phyloP scores from a whole-genome alignment of 1,140 invertebrate species.

The Delia radicum region DNA sequence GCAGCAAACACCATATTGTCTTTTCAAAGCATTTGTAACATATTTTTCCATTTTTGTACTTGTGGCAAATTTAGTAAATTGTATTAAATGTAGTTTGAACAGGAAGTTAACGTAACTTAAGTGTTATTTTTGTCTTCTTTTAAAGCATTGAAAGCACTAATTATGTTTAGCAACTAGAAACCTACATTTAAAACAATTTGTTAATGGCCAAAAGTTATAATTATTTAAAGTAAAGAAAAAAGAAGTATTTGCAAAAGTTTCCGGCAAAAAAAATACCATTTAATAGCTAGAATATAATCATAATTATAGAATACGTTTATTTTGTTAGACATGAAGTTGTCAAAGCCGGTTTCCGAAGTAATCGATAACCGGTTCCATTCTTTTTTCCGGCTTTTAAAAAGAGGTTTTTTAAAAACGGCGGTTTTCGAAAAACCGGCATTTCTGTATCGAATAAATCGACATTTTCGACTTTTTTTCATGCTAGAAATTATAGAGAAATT shows the following conservation, averaged over 20 bases:
- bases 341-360: too few species aligned
- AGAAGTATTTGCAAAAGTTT: neutral
- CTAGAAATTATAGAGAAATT: too few species aligned
- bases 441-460: too few species aligned
- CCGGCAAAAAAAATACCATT: neutral
- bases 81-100: conserved; percentile 6
- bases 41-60: neutral
- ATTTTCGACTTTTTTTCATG: too few species aligned
- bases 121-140: neutral
- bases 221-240: neutral
- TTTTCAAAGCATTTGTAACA: conserved; percentile 3
- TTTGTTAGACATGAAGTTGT: too few species aligned
- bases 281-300: neutral
- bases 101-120: conserved; percentile 16
- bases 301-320: neutral
- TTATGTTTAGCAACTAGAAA: conserved; percentile 3
- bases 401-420: too few species aligned
- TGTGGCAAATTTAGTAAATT: neutral
- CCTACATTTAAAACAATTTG: neutral
- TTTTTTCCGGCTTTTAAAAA: too few species aligned
- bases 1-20: too few species aligned
- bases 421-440: too few species aligned
- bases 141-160: neutral
- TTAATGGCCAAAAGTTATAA: neutral
- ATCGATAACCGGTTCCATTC: too few species aligned